Conservation (phyloP, 2,113 vertebrate species). For the Scomber japonicus region DNA sequence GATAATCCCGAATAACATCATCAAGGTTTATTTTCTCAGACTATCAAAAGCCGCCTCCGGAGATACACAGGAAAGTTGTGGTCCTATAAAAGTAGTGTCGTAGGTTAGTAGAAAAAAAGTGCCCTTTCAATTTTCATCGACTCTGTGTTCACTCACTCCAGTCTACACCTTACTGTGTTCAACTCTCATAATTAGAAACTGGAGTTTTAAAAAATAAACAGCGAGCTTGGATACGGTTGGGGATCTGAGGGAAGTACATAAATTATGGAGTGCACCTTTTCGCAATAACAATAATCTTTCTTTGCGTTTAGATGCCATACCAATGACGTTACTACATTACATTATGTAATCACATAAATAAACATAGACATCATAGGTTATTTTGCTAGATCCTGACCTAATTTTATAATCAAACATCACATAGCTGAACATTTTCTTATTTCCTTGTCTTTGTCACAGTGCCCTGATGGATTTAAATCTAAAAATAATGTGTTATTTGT, state of each 20-base stretch:
- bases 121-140: no score
- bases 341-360: neutral
- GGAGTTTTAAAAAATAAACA: no score
- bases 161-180: no score
- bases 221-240: no score
- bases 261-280: neutral
- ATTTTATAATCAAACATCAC: neutral
- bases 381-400: neutral
- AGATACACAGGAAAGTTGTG: neutral
- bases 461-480: neutral
- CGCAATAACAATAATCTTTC: neutral
- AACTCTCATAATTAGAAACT: no score
- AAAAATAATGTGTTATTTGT: constrained; percentile 19
- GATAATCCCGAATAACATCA: neutral
- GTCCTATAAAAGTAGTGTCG: fast-evolving
- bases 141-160: no score
- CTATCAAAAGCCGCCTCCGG: neutral
- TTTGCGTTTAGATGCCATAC: neutral
- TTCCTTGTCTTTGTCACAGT: neutral
- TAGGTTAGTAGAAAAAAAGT: no score
- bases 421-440: neutral
- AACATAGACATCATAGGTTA: neutral
- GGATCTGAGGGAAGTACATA: no score
- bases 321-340: neutral
- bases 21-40: constrained; percentile 1